Conservation (phyloP, 2,797 vertebrate genomes). For the Sebastes itinus region DNA sequence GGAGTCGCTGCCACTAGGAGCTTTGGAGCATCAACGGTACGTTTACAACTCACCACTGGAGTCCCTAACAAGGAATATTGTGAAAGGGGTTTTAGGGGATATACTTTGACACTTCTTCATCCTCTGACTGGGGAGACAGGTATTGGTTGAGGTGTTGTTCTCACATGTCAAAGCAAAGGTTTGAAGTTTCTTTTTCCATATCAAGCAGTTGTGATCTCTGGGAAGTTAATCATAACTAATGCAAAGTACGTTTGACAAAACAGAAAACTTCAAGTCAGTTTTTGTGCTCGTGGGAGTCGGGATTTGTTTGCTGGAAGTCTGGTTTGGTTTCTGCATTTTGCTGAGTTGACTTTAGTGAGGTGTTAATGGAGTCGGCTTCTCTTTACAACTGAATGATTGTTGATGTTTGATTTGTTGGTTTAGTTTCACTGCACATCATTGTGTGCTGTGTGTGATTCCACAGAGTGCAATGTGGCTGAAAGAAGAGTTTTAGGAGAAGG, state of each 20-base stretch:
- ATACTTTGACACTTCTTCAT: constrained; percentile 22
- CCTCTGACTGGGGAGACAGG: constrained; percentile 21
- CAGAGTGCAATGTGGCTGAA: background rate
- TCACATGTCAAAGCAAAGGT: constrained; percentile 17
- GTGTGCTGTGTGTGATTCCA: background rate
- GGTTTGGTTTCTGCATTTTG: background rate
- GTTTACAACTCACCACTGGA: constrained; percentile 45
- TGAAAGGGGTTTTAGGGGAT: constrained; percentile 27
- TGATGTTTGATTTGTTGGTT: background rate
- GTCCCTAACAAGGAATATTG: constrained; percentile 41
- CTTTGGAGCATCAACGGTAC: constrained; percentile 72
- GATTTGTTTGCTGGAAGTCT: background rate
- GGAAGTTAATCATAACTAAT: background rate
- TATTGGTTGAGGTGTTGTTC: constrained; percentile 30
- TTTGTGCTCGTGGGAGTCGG: background rate
- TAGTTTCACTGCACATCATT: background rate
- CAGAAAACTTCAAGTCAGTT: no score
- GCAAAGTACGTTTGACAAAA: background rate
- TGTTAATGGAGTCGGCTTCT: background rate
- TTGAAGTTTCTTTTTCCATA: background rate
- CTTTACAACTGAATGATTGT: background rate
- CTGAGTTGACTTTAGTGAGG: background rate
- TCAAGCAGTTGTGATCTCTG: background rate
- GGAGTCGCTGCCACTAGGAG: constrained; percentile 66
- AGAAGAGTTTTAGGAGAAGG: background rate